Evolutionary conservation across 2,797 vertebrate species (phyloP).

Genomic region (Orientallactaga sibirica): DNA sequence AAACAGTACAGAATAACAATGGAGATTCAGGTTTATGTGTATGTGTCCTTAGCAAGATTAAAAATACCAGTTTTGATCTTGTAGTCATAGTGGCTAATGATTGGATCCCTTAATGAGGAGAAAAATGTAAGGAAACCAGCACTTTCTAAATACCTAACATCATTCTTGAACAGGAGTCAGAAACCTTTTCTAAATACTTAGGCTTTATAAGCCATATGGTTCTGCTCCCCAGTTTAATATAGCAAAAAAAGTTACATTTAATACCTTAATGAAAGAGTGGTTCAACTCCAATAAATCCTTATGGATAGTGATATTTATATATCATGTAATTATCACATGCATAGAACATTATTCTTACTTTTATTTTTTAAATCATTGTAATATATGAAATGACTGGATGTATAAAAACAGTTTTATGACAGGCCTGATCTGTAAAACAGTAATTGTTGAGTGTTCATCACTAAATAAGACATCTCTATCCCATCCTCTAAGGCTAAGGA

Average conservation of each 20-base stretch:
- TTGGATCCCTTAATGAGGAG: neutral
- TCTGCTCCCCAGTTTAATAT: too few relatives aligned
- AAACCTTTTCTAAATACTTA: neutral
- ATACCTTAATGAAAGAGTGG: neutral
- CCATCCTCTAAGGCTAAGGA: too few relatives aligned
- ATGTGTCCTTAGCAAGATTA: neutral
- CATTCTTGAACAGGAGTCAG: neutral
- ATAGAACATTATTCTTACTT: slow-evolving; percentile 16
- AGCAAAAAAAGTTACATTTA: neutral
- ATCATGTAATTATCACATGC: neutral
- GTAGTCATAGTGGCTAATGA: neutral
- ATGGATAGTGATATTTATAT: neutral
- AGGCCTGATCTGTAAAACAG: neutral
- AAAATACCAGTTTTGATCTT: neutral
- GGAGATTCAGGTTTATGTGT: neutral
- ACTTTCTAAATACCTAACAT: neutral
- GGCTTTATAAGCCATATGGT: neutral
- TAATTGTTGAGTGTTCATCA: too few relatives aligned
- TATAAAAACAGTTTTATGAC: neutral
- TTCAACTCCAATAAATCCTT: neutral
- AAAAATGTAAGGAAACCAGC: neutral
- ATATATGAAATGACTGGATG: neutral
- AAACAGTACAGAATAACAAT: neutral
- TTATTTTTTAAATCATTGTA: slow-evolving; percentile 24
- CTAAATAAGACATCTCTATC: too few relatives aligned